A percentile compares a stretch with the other conserved stretches of the same genome.
phyloP scores from a whole-genome alignment of 2,113 vertebrate genomes.

The Genyomyrus donnyi region DNA sequence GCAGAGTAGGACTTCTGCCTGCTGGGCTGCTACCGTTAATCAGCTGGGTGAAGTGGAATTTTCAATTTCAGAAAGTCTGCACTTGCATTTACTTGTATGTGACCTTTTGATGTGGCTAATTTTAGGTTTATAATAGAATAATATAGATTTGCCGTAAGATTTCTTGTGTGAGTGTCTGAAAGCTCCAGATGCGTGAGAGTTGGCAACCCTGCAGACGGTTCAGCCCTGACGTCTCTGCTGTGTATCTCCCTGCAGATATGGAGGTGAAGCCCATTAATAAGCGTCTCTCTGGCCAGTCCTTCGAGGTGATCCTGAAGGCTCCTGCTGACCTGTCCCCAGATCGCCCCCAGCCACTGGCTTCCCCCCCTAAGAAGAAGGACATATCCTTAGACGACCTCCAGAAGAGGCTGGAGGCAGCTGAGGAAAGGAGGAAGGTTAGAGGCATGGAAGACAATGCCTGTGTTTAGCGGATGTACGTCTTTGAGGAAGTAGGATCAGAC shows the following conservation, averaged over 20 bases:
- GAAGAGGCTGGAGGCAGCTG: conserved; percentile 78
- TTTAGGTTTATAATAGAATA: not conserved
- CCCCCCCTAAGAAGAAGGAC: conserved; percentile 79
- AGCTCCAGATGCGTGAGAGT: not conserved
- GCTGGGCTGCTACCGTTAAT: not conserved
- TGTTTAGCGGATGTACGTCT: not conserved
- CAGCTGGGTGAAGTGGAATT: not conserved
- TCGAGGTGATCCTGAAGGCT: conserved; percentile 81
- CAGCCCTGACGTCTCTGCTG: not conserved
- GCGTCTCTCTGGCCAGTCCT: conserved; percentile 80
- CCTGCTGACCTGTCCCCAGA: conserved; percentile 72
- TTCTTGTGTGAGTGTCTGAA: not conserved
- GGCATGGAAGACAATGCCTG: not conserved
- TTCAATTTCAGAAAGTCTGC: not conserved
- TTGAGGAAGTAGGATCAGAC: not conserved
- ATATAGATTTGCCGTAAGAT: not conserved
- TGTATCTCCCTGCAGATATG: conserved; percentile 63
- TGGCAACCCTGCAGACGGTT: not conserved
- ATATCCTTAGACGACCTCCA: conserved; percentile 77
- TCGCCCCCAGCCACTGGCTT: conserved; percentile 67
- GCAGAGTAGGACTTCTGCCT: not conserved
- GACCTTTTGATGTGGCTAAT: not conserved
- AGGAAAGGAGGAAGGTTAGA: conserved; percentile 78
- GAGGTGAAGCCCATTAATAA: conserved; percentile 85
- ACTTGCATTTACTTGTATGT: not conserved